Evolutionary conservation across 2,888 invertebrate species (phyloP).

Genomic region (Caenorhabditis sulstoni): DNA sequence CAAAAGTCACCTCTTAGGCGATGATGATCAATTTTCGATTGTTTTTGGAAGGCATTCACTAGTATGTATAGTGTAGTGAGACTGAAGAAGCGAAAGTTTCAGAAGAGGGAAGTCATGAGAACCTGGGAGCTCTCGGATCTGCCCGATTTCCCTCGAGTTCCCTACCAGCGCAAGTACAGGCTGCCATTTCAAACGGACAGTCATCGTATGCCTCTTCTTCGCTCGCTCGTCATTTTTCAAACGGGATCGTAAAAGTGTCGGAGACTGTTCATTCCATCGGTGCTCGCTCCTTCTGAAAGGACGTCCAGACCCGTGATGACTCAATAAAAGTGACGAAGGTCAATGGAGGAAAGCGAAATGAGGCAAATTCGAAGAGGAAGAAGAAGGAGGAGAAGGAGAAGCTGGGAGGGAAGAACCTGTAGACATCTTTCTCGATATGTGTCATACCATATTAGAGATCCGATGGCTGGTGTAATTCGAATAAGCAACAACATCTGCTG

Average conservation of each 20-base stretch:
- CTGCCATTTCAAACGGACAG: too few species aligned
- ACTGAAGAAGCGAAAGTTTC: too few species aligned
- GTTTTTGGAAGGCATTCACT: too few species aligned
- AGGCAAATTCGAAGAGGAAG: background rate
- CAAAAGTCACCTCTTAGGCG: too few species aligned
- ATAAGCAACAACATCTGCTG: constrained; percentile 50
- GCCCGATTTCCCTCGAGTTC: too few species aligned
- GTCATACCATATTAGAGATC: constrained; percentile 40
- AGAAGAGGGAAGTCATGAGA: too few species aligned
- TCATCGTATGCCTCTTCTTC: background rate
- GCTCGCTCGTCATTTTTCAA: background rate
- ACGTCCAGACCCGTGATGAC: constrained; percentile 19
- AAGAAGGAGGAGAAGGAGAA: background rate
- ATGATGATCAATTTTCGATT: too few species aligned
- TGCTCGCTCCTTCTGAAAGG: constrained; percentile 36
- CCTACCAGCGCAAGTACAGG: too few species aligned
- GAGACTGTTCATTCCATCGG: constrained; percentile 3
- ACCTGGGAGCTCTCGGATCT: too few species aligned
- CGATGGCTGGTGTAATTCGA: constrained; percentile 36
- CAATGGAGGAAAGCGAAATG: constrained; percentile 9
- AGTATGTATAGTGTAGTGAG: too few species aligned
- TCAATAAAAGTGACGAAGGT: constrained; percentile 55
- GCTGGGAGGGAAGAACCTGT: background rate
- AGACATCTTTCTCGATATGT: background rate
- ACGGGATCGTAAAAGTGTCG: constrained; percentile 12